Conservation (phyloP, 2,113 vertebrate species). For the Cephalophus harveyi region DNA sequence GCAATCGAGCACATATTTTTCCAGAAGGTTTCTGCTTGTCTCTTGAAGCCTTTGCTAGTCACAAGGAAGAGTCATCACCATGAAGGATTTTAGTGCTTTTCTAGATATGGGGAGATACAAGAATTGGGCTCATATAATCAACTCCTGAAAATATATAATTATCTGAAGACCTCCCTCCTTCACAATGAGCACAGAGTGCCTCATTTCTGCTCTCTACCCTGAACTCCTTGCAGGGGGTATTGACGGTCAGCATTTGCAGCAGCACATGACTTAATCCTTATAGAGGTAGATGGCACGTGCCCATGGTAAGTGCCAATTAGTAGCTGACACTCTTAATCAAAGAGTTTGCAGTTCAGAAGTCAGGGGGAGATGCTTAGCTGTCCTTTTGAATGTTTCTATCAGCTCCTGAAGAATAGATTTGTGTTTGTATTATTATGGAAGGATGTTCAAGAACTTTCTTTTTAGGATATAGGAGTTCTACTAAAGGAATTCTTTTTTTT, state of each 20-base stretch:
- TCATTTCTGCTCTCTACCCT: not conserved
- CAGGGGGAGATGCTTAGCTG: not conserved
- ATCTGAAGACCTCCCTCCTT: not conserved
- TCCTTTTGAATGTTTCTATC: not conserved
- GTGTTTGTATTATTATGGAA: not conserved
- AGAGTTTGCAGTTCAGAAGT: not conserved
- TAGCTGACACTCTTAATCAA: not conserved
- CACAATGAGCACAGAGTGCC: not conserved
- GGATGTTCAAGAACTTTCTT: not conserved
- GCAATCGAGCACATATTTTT: not conserved
- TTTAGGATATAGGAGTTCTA: not conserved
- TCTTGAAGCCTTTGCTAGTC: not conserved
- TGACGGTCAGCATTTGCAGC: not conserved
- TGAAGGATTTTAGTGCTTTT: not conserved
- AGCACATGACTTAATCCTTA: not conserved
- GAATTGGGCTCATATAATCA: not conserved
- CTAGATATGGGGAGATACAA: not conserved
- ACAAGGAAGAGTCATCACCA: not conserved
- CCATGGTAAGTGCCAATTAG: not conserved
- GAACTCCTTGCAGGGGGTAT: not conserved
- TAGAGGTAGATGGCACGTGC: not conserved
- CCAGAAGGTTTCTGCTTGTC: not conserved
- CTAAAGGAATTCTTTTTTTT: not conserved
- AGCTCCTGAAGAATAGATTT: not conserved
- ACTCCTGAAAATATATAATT: not conserved